A percentile compares a stretch with the other conserved stretches of the same genome.
phyloP scores from a whole-genome alignment of 1,140 invertebrate species.

The Drosophila sulfurigaster region DNA sequence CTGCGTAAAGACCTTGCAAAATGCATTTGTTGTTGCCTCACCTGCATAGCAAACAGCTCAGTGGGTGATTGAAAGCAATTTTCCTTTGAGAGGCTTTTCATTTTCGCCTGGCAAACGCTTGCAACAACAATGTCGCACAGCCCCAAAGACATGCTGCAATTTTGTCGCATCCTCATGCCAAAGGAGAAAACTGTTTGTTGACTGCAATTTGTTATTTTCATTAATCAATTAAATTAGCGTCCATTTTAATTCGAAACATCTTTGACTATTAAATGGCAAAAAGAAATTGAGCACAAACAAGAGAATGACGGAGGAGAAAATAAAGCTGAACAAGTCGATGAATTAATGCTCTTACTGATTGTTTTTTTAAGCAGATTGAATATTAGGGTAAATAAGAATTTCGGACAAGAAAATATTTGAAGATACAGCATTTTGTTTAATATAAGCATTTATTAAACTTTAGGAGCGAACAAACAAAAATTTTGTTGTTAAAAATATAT shows the following conservation, averaged over 20 bases:
- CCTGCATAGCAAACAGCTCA: neutral
- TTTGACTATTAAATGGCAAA: constrained; percentile 25
- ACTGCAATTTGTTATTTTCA: constrained; percentile 38
- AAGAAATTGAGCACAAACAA: neutral
- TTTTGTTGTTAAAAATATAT: too few species aligned
- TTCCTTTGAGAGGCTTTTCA: neutral
- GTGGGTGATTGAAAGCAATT: neutral
- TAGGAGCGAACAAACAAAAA: too few species aligned
- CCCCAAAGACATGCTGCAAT: too few species aligned
- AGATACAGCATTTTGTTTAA: too few species aligned
- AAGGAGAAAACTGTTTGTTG: neutral
- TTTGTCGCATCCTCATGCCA: constrained; percentile 2
- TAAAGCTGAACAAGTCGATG: neutral
- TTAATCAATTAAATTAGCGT: constrained; percentile 61
- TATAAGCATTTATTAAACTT: too few species aligned
- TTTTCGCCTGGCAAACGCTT: neutral
- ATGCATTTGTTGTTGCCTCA: neutral
- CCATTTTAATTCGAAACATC: constrained; percentile 56
- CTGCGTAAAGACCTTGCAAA: neutral
- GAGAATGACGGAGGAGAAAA: neutral
- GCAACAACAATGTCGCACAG: too few species aligned
- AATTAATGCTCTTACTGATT: neutral
- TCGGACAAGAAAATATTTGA: too few species aligned
- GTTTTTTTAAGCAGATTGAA: too few species aligned
- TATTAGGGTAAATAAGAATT: too few species aligned